Conservation (phyloP, 2,113 vertebrate genomes). For the Amphilophus citrinellus region DNA sequence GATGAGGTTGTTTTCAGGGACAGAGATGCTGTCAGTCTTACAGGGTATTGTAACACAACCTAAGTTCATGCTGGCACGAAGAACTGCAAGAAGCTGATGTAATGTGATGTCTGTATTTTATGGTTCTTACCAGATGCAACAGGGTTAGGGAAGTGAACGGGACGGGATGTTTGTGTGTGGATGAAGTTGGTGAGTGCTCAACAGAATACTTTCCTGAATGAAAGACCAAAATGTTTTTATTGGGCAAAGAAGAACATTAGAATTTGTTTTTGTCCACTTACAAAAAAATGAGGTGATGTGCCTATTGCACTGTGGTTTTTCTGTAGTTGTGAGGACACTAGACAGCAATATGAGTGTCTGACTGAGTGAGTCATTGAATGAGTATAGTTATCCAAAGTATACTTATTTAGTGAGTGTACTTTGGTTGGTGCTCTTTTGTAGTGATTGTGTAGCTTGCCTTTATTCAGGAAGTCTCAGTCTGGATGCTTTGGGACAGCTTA, state of each 20-base stretch:
- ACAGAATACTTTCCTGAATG: not conserved
- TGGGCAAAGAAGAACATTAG: not conserved
- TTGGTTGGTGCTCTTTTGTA: slow-evolving; percentile 15
- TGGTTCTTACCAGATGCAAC: slow-evolving; percentile 32
- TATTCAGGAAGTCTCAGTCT: not conserved
- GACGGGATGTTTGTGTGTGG: not conserved
- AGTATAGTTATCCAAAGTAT: not conserved
- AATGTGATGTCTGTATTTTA: slow-evolving; percentile 3
- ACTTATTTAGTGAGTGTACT: not conserved
- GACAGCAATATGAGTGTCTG: not conserved
- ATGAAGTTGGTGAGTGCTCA: not conserved
- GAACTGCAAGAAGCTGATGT: slow-evolving; percentile 10
- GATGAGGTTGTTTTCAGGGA: slow-evolving; percentile 45
- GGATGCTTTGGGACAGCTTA: slow-evolving; percentile 11
- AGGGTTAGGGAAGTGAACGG: not conserved
- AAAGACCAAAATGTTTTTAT: not conserved
- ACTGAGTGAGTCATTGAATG: not conserved
- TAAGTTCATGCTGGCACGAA: slow-evolving; percentile 29
- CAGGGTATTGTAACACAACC: slow-evolving; percentile 31
- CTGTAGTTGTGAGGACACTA: not conserved
- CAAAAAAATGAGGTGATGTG: not conserved
- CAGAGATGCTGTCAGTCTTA: slow-evolving; percentile 41
- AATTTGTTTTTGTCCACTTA: not conserved
- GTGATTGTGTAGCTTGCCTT: slow-evolving; percentile 11
- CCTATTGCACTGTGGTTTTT: not conserved